A percentile compares a stretch with the other conserved stretches of the same genome.
Conservation (phyloP, 2,888 invertebrate species). For the Elegia similella region DNA sequence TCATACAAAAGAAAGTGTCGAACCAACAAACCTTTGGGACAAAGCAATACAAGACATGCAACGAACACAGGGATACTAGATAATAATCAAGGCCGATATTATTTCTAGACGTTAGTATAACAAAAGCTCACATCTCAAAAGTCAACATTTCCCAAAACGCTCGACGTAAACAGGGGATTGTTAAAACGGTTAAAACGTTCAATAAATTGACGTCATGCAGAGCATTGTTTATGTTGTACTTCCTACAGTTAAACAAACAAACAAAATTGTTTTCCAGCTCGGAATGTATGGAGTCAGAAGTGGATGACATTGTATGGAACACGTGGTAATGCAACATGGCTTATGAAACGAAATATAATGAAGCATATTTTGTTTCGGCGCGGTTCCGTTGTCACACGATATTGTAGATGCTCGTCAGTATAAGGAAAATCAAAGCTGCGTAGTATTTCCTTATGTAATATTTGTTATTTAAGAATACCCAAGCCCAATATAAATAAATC, state of each 20-base stretch:
- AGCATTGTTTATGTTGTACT: conserved; percentile 6
- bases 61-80: not conserved
- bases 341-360: not conserved
- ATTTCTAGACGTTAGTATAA: not conserved
- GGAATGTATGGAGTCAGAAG: not conserved
- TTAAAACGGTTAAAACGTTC: conserved; percentile 15
- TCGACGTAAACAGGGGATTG: conserved; percentile 4
- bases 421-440: too few relatives aligned
- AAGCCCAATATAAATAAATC: too few relatives aligned
- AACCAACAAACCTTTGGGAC: not conserved
- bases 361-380: not conserved
- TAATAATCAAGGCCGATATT: not conserved
- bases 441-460: too few relatives aligned
- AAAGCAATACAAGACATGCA: not conserved
- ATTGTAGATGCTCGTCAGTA: not conserved
- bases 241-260: conserved; percentile 11
- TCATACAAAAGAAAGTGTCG: too few relatives aligned
- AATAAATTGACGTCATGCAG: conserved; percentile 13
- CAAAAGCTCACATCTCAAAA: conserved; percentile 6
- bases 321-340: not conserved
- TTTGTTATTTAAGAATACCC: too few relatives aligned
- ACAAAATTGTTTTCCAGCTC: conserved; percentile 2
- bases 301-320: not conserved
- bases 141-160: conserved; percentile 5
- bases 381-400: not conserved